A percentile compares a stretch with the other conserved stretches of the same genome.
Evolutionary conservation across 2,888 invertebrate species (phyloP).

Genomic region (Phyllotreta cruciferae): DNA sequence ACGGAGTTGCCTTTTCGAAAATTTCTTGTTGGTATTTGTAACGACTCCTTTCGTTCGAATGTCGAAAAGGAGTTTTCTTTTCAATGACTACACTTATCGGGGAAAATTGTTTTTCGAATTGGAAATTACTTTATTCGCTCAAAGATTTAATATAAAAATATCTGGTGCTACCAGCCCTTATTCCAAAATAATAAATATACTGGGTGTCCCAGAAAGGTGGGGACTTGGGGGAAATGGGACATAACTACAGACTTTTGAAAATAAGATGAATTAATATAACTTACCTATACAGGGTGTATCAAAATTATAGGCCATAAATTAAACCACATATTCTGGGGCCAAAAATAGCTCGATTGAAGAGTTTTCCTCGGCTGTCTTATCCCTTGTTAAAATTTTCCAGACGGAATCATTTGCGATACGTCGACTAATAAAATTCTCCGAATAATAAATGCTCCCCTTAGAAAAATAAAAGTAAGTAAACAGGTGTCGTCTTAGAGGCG

Average conservation of each 20-base stretch:
- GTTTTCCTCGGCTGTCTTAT: not conserved
- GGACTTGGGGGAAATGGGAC: too few species aligned
- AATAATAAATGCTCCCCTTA: slow-evolving; percentile 27
- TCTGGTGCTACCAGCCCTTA: not conserved
- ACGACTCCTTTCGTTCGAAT: not conserved
- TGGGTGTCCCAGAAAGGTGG: too few species aligned
- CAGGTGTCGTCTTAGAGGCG: slow-evolving; percentile 30
- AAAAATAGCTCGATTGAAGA: too few species aligned
- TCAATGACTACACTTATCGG: not conserved
- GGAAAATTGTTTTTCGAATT: not conserved
- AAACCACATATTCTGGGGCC: too few species aligned
- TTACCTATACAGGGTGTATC: too few species aligned
- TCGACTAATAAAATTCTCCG: slow-evolving; percentile 7
- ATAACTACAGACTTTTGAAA: too few species aligned
- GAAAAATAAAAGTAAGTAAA: slow-evolving; percentile 33
- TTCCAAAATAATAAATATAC: too few species aligned
- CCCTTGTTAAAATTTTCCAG: slow-evolving; percentile 8
- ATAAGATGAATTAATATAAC: too few species aligned
- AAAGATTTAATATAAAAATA: not conserved
- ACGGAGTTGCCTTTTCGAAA: slow-evolving; percentile 13
- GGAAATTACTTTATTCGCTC: not conserved
- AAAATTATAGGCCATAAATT: too few species aligned
- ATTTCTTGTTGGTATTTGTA: slow-evolving; percentile 6
- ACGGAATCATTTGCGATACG: slow-evolving; percentile 6
- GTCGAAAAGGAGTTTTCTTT: not conserved